These are phyloP conservation scores for Brachyopa scutellaris DNA, from an alignment of 2,888 invertebrate genomes.

Conservation along the genomic window DNA sequence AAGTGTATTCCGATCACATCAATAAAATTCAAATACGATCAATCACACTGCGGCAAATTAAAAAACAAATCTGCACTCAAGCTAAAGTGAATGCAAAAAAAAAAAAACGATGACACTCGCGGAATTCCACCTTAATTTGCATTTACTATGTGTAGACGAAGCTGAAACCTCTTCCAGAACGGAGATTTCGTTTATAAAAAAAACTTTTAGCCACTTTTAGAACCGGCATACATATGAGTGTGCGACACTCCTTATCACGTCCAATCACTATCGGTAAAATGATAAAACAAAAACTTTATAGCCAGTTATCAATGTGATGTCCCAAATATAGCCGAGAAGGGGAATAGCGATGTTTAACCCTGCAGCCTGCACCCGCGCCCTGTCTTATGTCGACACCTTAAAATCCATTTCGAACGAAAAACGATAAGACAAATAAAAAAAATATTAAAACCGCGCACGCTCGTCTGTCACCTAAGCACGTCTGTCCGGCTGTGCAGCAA, in stretches of 20 bases:
- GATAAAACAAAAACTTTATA: conserved; percentile 7
- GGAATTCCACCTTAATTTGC: conserved; percentile 24
- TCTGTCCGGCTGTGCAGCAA: conserved; percentile 55
- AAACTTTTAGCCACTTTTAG: not conserved
- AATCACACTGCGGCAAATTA: conserved; percentile 13
- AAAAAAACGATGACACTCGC: conserved; percentile 32
- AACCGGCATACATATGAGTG: not conserved
- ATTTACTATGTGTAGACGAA: not conserved
- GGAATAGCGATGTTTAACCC: not conserved
- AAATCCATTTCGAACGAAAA: conserved; percentile 13
- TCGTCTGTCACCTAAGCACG: conserved; percentile 45
- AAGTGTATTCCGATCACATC: conserved; percentile 46
- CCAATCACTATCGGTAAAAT: conserved; percentile 28
- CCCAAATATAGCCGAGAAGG: conserved; percentile 23
- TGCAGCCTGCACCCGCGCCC: conserved; percentile 7
- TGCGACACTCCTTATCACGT: conserved; percentile 35
- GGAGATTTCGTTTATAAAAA: not conserved
- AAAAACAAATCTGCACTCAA: not conserved
- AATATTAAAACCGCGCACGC: conserved; percentile 25
- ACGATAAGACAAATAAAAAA: not conserved
- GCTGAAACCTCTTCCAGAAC: conserved; percentile 17
- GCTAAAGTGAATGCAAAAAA: conserved; percentile 7
- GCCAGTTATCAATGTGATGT: conserved; percentile 26
- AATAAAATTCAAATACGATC: conserved; percentile 24
- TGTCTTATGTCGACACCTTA: not conserved